phyloP scores from a whole-genome alignment of 2,888 invertebrate genomes.

The Unio delphinus region DNA sequence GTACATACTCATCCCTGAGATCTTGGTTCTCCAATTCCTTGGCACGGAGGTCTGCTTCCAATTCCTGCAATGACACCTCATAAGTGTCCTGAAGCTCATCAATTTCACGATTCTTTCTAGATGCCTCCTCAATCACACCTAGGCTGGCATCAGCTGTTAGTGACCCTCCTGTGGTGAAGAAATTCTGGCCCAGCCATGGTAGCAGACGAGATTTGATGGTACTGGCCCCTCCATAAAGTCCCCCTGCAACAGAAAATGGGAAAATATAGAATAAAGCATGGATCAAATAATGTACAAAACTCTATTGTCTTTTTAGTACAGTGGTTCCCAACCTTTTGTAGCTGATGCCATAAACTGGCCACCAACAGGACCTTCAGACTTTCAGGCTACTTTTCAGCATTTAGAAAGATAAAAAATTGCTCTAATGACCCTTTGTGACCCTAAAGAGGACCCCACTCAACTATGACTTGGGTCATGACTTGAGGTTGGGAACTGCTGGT shows the following conservation, averaged over 20 bases:
- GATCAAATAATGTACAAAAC: background rate
- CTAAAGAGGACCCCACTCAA: no score
- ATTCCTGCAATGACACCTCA: conserved; percentile 57
- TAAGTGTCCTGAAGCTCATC: conserved; percentile 64
- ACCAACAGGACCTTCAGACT: no score
- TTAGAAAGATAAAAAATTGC: no score
- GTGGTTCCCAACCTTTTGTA: no score
- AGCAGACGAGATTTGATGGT: conserved; percentile 67
- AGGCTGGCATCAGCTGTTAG: conserved; percentile 60
- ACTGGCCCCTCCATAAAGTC: conserved; percentile 66
- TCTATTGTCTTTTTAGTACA: no score
- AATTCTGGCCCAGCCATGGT: conserved; percentile 67
- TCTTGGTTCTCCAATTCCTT: conserved; percentile 62
- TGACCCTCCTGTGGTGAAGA: conserved; percentile 58
- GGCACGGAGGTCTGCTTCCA: conserved; percentile 61
- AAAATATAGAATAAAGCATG: background rate
- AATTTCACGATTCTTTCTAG: conserved; percentile 65
- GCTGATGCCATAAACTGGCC: no score
- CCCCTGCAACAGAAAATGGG: conserved; percentile 48
- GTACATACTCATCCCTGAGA: conserved; percentile 66
- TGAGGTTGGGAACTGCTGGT: no score
- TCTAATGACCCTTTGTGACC: no score
- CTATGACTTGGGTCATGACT: no score
- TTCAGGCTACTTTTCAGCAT: no score
- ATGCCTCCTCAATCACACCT: conserved; percentile 59